These are phyloP conservation scores for Caenorhabditis zanzibari DNA, from an alignment of 2,888 invertebrate species.

Conservation along the genomic window DNA sequence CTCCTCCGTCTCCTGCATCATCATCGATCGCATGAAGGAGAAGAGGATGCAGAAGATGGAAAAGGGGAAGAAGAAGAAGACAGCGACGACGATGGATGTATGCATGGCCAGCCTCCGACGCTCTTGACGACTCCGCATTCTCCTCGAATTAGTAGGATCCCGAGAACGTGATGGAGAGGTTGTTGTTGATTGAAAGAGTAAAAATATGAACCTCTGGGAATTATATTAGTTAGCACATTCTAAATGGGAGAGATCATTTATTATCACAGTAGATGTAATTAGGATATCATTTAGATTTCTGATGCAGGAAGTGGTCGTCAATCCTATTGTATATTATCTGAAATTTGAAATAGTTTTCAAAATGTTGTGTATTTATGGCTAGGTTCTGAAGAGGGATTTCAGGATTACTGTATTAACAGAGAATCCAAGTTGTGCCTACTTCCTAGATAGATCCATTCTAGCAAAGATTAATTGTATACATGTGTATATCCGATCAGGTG, in stretches of 20 bases:
- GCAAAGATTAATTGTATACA: no score
- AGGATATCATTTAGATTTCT: not conserved
- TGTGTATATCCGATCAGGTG: no score
- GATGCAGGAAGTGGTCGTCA: constrained; percentile 30
- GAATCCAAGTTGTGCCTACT: no score
- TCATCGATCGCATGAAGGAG: constrained; percentile 53
- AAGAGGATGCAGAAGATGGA: constrained; percentile 27
- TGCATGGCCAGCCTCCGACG: constrained; percentile 33
- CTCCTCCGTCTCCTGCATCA: constrained; percentile 43
- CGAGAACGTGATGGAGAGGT: constrained; percentile 14
- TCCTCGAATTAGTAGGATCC: constrained; percentile 9
- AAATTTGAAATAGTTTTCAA: not conserved
- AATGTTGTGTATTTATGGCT: no score
- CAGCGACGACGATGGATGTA: constrained; percentile 36
- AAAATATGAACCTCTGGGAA: constrained; percentile 17
- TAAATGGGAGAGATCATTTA: not conserved
- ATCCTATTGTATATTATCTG: constrained; percentile 56
- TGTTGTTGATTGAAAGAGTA: constrained; percentile 5
- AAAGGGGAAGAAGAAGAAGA: constrained; percentile 6
- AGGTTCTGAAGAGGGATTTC: not conserved
- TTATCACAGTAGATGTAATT: not conserved
- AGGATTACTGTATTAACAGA: no score
- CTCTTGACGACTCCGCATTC: constrained; percentile 29
- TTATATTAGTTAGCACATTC: constrained; percentile 1
- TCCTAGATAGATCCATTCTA: no score